Conservation (phyloP, 2,888 invertebrate species). For the Eulithis prunata region DNA sequence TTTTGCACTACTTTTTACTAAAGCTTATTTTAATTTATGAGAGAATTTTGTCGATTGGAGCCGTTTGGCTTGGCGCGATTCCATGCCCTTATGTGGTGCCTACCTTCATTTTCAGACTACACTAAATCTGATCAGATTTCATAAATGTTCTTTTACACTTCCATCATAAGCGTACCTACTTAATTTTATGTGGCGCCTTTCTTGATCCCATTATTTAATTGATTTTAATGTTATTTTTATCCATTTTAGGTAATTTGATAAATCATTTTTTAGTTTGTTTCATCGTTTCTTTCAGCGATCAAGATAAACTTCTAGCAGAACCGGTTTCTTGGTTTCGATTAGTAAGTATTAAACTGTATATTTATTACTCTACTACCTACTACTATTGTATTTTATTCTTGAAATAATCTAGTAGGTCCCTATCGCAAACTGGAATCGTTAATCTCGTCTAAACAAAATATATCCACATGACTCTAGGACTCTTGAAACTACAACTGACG, state of each 20-base stretch:
- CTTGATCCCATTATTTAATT: conserved; percentile 7
- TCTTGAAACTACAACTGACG: too few relatives aligned
- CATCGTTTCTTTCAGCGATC: conserved; percentile 57
- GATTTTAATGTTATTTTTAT: conserved; percentile 3
- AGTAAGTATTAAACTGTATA: conserved; percentile 57
- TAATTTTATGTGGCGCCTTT: conserved; percentile 27
- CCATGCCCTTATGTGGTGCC: background rate
- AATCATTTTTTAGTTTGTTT: conserved; percentile 30
- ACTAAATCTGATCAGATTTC: background rate
- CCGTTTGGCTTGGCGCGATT: conserved; percentile 10
- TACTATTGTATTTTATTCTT: too few relatives aligned
- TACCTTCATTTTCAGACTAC: background rate
- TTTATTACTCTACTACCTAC: background rate
- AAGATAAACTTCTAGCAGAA: conserved; percentile 49
- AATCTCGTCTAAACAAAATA: too few relatives aligned
- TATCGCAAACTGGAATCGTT: too few relatives aligned
- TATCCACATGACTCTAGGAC: too few relatives aligned
- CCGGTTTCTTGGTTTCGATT: conserved; percentile 63
- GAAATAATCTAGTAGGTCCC: too few relatives aligned
- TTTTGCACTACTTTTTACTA: background rate
- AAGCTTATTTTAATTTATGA: background rate
- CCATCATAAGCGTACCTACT: background rate
- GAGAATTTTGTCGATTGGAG: conserved; percentile 6
- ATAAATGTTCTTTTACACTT: too few relatives aligned
- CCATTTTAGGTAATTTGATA: conserved; percentile 6